Percentiles rank a stretch among this genome's conserved stretches.
phyloP scores from a whole-genome alignment of 2,113 vertebrate genomes.

The Acanthochromis polyacanthus region DNA sequence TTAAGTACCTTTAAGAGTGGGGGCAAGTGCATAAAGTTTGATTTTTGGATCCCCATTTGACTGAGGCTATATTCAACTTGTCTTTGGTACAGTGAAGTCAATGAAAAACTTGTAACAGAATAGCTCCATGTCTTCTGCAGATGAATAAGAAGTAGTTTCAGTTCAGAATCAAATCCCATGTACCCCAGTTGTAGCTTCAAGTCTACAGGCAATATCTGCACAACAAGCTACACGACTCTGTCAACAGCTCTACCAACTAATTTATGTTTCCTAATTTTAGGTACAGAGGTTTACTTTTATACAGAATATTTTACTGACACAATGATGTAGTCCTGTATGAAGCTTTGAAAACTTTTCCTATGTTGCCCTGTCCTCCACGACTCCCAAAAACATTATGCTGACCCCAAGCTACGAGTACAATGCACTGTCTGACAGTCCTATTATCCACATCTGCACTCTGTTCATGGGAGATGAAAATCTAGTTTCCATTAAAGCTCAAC shows the following conservation, averaged over 20 bases:
- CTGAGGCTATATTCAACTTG: not conserved
- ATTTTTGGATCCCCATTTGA: not conserved
- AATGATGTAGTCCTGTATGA: too few relatives aligned
- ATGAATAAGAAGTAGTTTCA: too few relatives aligned
- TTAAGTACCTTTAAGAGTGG: not conserved
- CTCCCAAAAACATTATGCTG: too few relatives aligned
- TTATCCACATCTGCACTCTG: not conserved
- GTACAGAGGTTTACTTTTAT: too few relatives aligned
- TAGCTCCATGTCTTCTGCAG: not conserved
- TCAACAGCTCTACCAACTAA: too few relatives aligned
- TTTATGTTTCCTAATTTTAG: too few relatives aligned
- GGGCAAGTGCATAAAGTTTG: not conserved
- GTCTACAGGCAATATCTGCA: not conserved
- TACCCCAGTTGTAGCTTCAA: constrained; percentile 5
- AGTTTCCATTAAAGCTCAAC: not conserved
- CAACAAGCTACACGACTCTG: too few relatives aligned
- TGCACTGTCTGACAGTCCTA: too few relatives aligned
- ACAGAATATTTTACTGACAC: too few relatives aligned
- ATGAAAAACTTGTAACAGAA: not conserved
- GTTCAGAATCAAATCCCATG: not conserved
- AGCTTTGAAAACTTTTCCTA: too few relatives aligned
- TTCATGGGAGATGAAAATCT: not conserved
- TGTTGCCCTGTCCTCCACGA: too few relatives aligned
- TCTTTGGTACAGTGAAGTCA: not conserved
- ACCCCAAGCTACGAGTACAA: too few relatives aligned